Base-by-base conservation (phyloP, 2,888 invertebrate species). In the Conomelus anceps region DNA sequence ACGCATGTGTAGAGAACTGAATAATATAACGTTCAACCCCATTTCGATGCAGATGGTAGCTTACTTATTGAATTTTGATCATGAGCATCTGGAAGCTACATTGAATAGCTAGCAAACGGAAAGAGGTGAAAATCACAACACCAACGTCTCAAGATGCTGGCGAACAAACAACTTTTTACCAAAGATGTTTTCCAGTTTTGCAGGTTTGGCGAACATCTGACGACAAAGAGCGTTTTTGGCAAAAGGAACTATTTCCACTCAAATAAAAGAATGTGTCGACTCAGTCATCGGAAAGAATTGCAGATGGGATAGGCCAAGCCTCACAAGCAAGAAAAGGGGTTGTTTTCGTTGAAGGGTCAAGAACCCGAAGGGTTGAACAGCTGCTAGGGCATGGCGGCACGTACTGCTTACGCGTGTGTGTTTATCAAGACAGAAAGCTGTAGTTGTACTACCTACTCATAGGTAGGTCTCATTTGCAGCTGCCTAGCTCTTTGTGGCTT, bases 341-440 rank as follows among this genome's bases (percentile, higher is more conserved):
- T 86, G 86, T 86, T 86, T 86, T 22, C 29, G 24, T 24, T 85
- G 23, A 86, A 86, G 88, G 88, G 88, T 88, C 88, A 88, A 88
- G 84, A 84, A 84, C 88, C 88, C 84, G 85, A 88, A 84, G 88
- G 88, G 88, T 88, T 88, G 86, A 86, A 86, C 86, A 86, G 86
- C 86, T 86, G 86, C 86, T 23, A n/a, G n/a, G n/a, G 34, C 17
- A 17, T 1, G 34, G 34, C 34, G 34, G 63, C 63, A 63, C 63
- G 63, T 63, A n/a, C 63, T n/a, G 20, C 20, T 63, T 63, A n/a
- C 63, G 20, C 34, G 13, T n/a, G 20, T n/a, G 63, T 63, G 63
- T 63, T 63, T 63, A 63, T n/a, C 63, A 63, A 63, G 63, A 63
- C 63, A 63, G 63, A 63, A 63, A 63, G 63, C 63, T 63, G 63